Percentiles rank a stretch among this genome's conserved stretches.
Conservation (phyloP, 2,888 invertebrate genomes). For the Drosophila formosana region DNA sequence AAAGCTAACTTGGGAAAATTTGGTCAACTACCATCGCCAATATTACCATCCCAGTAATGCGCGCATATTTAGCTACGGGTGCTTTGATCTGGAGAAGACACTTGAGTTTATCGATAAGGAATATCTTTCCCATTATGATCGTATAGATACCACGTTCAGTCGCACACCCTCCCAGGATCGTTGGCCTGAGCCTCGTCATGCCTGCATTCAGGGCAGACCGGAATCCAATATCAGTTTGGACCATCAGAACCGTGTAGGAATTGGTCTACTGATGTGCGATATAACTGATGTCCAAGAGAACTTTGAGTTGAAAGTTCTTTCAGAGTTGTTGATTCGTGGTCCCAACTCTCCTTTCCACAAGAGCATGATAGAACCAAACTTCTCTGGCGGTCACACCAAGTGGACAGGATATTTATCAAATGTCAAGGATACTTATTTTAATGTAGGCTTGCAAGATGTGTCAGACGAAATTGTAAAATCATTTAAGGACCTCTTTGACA, state of each 20-base stretch:
- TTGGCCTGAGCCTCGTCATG: constrained; percentile 89
- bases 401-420: constrained; percentile 92
- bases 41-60: constrained; percentile 97
- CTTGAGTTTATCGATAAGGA: constrained; percentile 90
- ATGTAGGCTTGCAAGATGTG: constrained; percentile 94
- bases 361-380: constrained; percentile 93
- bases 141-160: constrained; percentile 88
- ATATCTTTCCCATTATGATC: constrained; percentile 88
- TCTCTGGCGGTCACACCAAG: constrained; percentile 95
- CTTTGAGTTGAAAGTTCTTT: constrained; percentile 91
- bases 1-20: constrained; percentile 91
- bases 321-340: constrained; percentile 92
- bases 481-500: constrained; percentile 89
- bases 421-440: constrained; percentile 93
- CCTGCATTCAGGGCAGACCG: constrained; percentile 89
- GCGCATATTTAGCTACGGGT: constrained; percentile 95
- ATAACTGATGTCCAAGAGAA: constrained; percentile 90
- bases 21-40: constrained; percentile 92
- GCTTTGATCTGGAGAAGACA: constrained; percentile 92
- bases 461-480: constrained; percentile 90
- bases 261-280: constrained; percentile 92
- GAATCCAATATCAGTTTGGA: constrained; percentile 92
- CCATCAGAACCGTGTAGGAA: constrained; percentile 93
- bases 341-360: constrained; percentile 97
- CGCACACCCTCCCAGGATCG: constrained; percentile 90